Conservation (phyloP, 2,113 vertebrate genomes). For the Corythornis vintsioides region DNA sequence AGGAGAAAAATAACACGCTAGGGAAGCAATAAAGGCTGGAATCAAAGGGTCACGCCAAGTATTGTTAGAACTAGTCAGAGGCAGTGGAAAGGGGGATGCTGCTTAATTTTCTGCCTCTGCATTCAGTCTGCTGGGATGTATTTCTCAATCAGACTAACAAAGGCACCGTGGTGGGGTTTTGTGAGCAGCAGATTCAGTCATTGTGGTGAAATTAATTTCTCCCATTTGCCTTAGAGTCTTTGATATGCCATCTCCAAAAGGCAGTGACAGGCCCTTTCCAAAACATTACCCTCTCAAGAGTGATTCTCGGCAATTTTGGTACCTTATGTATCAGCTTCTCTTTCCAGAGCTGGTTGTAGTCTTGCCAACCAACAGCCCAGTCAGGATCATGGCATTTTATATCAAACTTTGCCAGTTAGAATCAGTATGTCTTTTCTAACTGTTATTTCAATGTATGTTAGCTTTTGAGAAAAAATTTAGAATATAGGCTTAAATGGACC, state of each 20-base stretch:
- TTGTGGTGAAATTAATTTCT: neutral
- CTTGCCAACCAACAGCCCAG: neutral
- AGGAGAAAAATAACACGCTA: neutral
- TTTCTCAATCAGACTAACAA: neutral
- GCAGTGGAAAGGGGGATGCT: neutral
- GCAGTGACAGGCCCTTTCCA: neutral
- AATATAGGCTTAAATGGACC: neutral
- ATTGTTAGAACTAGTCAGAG: neutral
- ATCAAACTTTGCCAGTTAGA: neutral
- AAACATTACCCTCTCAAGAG: neutral
- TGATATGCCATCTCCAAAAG: neutral
- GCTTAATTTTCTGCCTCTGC: neutral
- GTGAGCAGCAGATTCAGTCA: neutral
- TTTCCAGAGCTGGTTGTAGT: neutral
- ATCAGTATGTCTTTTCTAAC: neutral
- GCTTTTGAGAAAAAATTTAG: neutral
- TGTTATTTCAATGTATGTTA: neutral
- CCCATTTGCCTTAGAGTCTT: neutral
- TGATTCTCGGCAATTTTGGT: neutral
- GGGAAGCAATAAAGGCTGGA: neutral
- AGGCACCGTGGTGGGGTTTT: neutral
- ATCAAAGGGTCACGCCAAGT: neutral
- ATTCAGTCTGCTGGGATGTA: neutral
- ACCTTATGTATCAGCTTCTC: fast-evolving
- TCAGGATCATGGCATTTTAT: neutral